Percentiles rank a stretch among this genome's conserved stretches.
phyloP scores from a whole-genome alignment of 2,113 vertebrate species.

The Megalops atlanticus region DNA sequence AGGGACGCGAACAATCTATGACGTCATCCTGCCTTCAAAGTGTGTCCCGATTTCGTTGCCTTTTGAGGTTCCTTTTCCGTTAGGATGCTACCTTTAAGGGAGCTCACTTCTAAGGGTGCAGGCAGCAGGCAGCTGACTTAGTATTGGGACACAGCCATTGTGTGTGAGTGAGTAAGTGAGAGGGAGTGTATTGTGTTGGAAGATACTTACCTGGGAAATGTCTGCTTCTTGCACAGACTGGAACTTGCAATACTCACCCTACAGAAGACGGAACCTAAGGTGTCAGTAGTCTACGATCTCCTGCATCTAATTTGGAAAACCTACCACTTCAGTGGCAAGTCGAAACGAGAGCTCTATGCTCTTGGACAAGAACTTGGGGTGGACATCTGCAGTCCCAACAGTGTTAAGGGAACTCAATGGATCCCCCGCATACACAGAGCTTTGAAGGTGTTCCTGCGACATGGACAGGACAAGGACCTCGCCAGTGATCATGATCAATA shows the following conservation, averaged over 20 bases:
- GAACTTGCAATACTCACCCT: slow-evolving; percentile 24
- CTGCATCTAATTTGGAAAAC: slow-evolving; percentile 34
- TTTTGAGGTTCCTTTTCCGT: no score
- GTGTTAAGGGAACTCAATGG: slow-evolving; percentile 24
- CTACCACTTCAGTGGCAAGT: slow-evolving; percentile 30
- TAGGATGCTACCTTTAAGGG: no score
- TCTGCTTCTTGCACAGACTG: slow-evolving; percentile 14
- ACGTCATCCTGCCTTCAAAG: no score
- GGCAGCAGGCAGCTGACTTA: no score
- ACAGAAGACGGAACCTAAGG: slow-evolving; percentile 22
- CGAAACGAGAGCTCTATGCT: slow-evolving; percentile 27
- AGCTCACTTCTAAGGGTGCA: no score
- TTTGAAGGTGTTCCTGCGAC: slow-evolving; percentile 29
- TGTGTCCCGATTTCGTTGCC: no score
- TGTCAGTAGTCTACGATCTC: slow-evolving; percentile 24
- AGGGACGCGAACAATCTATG: no score
- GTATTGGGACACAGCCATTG: no score
- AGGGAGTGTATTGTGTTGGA: no score
- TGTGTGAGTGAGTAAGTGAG: no score
- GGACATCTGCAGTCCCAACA: slow-evolving; percentile 1
- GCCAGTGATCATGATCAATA: slow-evolving; percentile 26
- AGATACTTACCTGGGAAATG: neutral
- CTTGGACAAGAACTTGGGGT: slow-evolving; percentile 33
- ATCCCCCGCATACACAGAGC: slow-evolving; percentile 35
- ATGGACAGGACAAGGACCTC: slow-evolving; percentile 11